Percentiles rank a stretch among this genome's conserved stretches.
phyloP scores from a whole-genome alignment of 2,888 invertebrate species.

The Ceriagrion tenellum region DNA sequence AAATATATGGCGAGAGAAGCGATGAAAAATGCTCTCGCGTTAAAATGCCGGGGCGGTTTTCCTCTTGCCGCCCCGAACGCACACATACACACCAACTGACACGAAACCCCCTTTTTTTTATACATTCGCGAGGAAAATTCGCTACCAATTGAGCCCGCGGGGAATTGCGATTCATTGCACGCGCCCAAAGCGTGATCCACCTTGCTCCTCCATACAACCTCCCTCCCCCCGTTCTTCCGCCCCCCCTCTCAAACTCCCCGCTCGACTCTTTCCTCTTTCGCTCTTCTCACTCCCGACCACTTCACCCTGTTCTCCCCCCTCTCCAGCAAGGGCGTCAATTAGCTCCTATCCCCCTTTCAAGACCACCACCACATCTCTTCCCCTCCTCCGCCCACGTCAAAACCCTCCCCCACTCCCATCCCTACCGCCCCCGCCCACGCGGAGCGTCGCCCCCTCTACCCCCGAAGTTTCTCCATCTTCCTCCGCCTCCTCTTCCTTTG shows the following conservation, averaged over 20 bases:
- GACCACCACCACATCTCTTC: not conserved
- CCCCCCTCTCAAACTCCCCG: not conserved
- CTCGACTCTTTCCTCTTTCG: not conserved
- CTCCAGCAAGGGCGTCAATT: too few relatives aligned
- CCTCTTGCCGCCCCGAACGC: not conserved
- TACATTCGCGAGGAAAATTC: slow-evolving; percentile 31
- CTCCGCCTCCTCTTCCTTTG: too few relatives aligned
- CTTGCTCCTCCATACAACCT: not conserved
- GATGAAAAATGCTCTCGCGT: slow-evolving; percentile 28
- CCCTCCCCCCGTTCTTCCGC: not conserved
- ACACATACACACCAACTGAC: not conserved
- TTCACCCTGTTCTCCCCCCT: not conserved
- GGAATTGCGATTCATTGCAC: slow-evolving; percentile 19
- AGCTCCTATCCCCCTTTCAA: not conserved
- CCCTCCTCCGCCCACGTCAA: not conserved
- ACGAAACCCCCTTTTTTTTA: slow-evolving; percentile 14
- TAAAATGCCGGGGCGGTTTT: not conserved
- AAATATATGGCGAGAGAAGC: slow-evolving; percentile 1
- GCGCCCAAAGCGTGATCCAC: slow-evolving; percentile 36
- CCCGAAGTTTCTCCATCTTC: too few relatives aligned
- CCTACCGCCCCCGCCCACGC: not conserved
- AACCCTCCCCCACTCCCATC: not conserved
- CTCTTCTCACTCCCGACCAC: not conserved
- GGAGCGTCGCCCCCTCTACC: too few relatives aligned
- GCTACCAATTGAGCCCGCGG: not conserved